Conservation (phyloP, 2,113 vertebrate species). For the Myocastor coypus region DNA sequence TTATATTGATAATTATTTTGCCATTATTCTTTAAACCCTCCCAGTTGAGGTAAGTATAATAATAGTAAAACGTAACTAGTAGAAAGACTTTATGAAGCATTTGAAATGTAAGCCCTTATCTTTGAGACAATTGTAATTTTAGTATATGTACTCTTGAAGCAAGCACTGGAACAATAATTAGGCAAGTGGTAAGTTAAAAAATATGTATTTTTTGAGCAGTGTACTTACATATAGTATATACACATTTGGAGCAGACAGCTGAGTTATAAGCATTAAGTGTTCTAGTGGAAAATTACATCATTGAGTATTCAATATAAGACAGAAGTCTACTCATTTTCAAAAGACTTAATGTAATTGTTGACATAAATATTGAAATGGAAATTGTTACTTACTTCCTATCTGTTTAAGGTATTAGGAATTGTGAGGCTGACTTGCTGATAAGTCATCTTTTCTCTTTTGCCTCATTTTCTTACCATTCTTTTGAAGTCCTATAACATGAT, state of each 20-base stretch:
- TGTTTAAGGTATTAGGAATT: constrained; percentile 28
- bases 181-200: constrained; percentile 38
- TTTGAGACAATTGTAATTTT: neutral
- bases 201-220: neutral
- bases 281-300: neutral
- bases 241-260: neutral
- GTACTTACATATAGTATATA: neutral
- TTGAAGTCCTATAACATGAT: neutral
- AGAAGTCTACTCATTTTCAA: constrained; percentile 49
- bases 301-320: constrained; percentile 46
- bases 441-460: neutral
- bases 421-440: neutral
- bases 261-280: constrained; percentile 10
- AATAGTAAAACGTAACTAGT: constrained; percentile 26
- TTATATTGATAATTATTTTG: constrained; percentile 54
- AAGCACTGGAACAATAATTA: neutral
- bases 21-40: constrained; percentile 33
- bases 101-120: neutral
- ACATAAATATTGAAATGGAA: constrained; percentile 10
- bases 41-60: constrained; percentile 42
- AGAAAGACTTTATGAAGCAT: neutral
- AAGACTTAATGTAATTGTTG: constrained; percentile 10
- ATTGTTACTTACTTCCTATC: constrained; percentile 16
- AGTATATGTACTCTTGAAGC: neutral
- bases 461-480: constrained; percentile 15